Conservation (phyloP, 2,797 vertebrate species). For the Megaceryle alcyon region DNA sequence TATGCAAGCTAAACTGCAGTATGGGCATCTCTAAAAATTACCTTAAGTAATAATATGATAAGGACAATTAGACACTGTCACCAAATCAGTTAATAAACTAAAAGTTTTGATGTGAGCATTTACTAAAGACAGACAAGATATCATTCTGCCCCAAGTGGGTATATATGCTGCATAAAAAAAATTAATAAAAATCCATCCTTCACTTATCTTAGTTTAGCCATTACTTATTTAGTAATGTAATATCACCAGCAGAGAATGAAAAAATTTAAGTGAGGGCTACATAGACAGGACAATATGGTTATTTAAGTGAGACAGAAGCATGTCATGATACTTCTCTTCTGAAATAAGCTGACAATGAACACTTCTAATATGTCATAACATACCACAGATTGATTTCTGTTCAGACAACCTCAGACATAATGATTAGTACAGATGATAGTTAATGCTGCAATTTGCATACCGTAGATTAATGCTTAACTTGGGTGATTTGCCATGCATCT, state of each 20-base stretch:
- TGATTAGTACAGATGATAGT: background rate
- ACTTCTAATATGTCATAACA: background rate
- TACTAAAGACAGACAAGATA: background rate
- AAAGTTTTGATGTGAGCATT: background rate
- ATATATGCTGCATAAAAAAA: background rate
- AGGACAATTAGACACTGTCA: background rate
- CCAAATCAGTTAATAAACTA: background rate
- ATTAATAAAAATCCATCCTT: background rate
- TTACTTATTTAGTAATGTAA: background rate
- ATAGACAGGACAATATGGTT: background rate
- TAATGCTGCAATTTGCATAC: conserved; percentile 9
- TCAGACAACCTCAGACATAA: background rate
- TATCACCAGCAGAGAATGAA: background rate
- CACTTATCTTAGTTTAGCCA: background rate
- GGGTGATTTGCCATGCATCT: background rate
- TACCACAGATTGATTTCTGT: background rate
- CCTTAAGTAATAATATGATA: background rate
- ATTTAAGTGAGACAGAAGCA: background rate
- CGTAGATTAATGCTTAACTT: background rate
- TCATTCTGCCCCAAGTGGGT: background rate
- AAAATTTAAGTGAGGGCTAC: background rate
- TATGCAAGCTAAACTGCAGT: background rate
- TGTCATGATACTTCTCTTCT: background rate
- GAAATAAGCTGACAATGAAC: background rate
- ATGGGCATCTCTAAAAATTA: background rate